A percentile compares a stretch with the other conserved stretches of the same genome.
These are phyloP conservation scores for Glossophaga mutica DNA, from an alignment of 2,797 vertebrate species.

Conservation along the genomic window DNA sequence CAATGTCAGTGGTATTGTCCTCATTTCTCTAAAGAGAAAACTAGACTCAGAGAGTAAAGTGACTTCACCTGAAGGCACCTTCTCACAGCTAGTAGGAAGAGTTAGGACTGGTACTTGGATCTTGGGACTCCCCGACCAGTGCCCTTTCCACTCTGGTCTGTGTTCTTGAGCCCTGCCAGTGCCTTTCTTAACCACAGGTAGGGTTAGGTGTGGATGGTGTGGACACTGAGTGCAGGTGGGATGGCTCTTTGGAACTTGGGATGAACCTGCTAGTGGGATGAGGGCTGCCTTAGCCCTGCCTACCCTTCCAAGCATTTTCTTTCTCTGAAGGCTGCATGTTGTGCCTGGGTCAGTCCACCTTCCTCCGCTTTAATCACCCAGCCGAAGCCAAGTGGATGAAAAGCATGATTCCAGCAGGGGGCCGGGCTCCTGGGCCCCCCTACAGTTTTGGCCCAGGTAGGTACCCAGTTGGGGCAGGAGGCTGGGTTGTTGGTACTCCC, in stretches of 20 bases:
- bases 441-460: constrained; percentile 86
- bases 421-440: constrained; percentile 72
- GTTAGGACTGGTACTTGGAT: background rate
- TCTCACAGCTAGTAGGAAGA: background rate
- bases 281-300: background rate
- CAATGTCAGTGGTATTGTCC: background rate
- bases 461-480: background rate
- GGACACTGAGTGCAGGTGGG: background rate
- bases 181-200: background rate
- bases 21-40: background rate
- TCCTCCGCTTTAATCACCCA: constrained; percentile 97
- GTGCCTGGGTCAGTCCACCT: constrained; percentile 95
- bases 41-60: background rate
- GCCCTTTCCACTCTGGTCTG: background rate
- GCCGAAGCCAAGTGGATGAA: constrained; percentile 97
- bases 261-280: background rate
- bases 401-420: constrained; percentile 90
- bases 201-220: background rate
- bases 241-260: background rate
- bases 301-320: background rate
- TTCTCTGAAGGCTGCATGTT: constrained; percentile 92
- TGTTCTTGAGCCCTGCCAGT: background rate
- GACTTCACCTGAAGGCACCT: background rate
- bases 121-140: background rate
- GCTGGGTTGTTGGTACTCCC: background rate